phyloP scores from a whole-genome alignment of 2,888 invertebrate genomes.

The Drosophila nr. perissopoda region DNA sequence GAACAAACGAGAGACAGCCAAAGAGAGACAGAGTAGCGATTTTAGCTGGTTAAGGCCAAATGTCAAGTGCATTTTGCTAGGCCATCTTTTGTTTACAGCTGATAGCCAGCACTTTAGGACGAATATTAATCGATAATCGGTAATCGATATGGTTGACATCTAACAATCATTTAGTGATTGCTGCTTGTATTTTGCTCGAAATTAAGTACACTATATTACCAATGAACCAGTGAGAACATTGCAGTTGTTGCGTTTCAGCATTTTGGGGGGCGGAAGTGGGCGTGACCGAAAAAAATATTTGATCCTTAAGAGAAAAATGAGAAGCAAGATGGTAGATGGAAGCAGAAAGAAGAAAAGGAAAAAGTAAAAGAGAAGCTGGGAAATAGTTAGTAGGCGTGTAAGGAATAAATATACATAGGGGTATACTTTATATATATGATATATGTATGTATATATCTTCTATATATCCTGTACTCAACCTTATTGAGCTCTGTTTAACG shows the following conservation, averaged over 20 bases:
- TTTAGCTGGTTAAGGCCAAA: neutral
- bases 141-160: conserved; percentile 2
- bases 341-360: neutral
- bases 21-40: neutral
- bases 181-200: neutral
- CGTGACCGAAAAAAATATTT: neutral
- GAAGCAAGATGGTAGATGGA: neutral
- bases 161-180: neutral
- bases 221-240: neutral
- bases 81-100: conserved; percentile 6
- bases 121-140: neutral
- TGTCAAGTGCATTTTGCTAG: conserved; percentile 11
- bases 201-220: neutral
- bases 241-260: too few species aligned
- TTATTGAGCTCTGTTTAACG: neutral
- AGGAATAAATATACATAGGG: neutral
- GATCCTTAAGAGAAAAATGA: neutral
- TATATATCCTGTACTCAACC: neutral
- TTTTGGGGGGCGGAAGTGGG: too few species aligned
- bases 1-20: neutral
- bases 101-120: neutral
- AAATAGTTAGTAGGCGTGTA: neutral
- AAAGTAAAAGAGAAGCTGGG: neutral
- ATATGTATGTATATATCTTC: neutral
- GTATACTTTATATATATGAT: neutral